Base-by-base conservation (phyloP, 2,113 vertebrate species). In the Capreolus pygargus region DNA sequence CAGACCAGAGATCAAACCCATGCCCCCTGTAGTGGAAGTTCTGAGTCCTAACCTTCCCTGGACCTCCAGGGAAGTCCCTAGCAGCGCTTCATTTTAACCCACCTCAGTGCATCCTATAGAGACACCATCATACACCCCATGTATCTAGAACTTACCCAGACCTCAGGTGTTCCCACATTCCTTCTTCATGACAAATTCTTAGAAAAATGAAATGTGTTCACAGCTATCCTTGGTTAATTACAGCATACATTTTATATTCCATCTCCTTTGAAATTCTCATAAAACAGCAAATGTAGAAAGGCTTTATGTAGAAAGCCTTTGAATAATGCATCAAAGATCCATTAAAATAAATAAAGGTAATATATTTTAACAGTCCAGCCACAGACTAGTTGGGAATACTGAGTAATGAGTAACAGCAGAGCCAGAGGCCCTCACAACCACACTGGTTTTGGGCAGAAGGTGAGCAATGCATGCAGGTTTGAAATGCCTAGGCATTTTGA, bases 321-420 rank as follows among this genome's bases (percentile, higher is more conserved):
- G 97, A 98, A 97, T 98, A 97, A 97, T 98, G 61, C 82, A 97
- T 95, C 74, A 95, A 91, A 98, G 96, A 96, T 43, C 90, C 96
- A 95, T 98, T 98, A 95, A 98, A 96, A 93, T 97, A 98, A 97
- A 86, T 97, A 91, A 89, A 97, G 97, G 92, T 86, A 79, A 90
- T 97, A 25, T 76, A 87, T 97, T 96, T 96, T 95, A 83, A 91
- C 61, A n/a, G 92, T 81, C 64, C 81, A 47, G 85, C 64, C 70
- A 92, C 60, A 92, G 39, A 95, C 89, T 82, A 45, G 81, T 78
- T 45, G 79, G 55, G 43, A 47, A 78, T 55, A 27, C 55, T 43
- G 94, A 89, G 39, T 60, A 27, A 79, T 16, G 27, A 78, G 78
- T 70, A 93, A 36, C 54, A 39, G 90, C 33, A 10, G n/a, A 64